Evolutionary conservation across 2,888 invertebrate genomes (phyloP), one percentile per base, ranked within the genome.

Genomic region (Xiphydria camelus): DNA sequence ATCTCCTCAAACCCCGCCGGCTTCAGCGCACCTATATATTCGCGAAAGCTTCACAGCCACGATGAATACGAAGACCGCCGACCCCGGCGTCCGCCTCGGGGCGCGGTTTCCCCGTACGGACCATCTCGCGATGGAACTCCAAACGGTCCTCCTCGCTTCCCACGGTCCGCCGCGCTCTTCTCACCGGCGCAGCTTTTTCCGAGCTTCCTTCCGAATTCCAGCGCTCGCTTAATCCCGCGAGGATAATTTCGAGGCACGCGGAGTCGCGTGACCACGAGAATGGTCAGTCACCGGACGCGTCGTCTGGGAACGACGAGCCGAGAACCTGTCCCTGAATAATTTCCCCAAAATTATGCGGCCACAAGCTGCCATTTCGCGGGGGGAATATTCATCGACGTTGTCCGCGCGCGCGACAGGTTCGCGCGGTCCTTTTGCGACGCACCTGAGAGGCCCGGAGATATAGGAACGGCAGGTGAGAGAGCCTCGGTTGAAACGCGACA

Each of bases 201-300:
- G n/a, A n/a, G 15, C 15, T 29, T 29, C 32, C 40, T 43, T 37
- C 23, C 19, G 34, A 34, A 34, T 34, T 18, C 34, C 34, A 15
- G 23, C n/a, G 23, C 6, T 23, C 34, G 34, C 47, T 43, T 61
- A 59, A 62, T 62, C 60, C 61, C 51, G 47, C 49, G 42, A 45
- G 47, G 45, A 42, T 55, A 52, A 57, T 61, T 61, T 57, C 57
- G 55, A 42, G 46, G 55, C 62, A 61, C 61, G 61, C 43, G 54
- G 49, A 47, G 51, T 60, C 60, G 58, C 57, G 59, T 34, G 34
- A 19, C 34, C 34, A n/a, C 18, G 6, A 29, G 29, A 29, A 29
- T 29, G 29, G 29, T 29, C 29, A 29, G 12, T 29, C 29, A 29
- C 12, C 29, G 29, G 29, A 14, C 12, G 15, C 29, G 15, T 29